A percentile compares a stretch with the other conserved stretches of the same genome.
phyloP scores from a whole-genome alignment of 2,113 vertebrate genomes.

The Ophthalmotilapia sp. region DNA sequence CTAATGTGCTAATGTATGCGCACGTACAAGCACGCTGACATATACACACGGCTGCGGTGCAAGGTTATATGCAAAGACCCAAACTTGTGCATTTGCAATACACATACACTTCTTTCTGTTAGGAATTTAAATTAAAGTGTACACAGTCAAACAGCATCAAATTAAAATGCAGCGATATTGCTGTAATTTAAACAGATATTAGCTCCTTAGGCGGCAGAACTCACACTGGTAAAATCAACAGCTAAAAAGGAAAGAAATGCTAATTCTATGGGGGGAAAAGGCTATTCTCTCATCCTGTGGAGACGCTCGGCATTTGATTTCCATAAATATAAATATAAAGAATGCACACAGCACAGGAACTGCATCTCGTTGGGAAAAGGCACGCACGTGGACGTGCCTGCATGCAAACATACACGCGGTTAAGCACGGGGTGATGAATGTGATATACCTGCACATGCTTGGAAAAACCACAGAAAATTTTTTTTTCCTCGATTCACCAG shows the following conservation, averaged over 20 bases:
- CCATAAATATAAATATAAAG: slow-evolving; percentile 59
- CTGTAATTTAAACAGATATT: slow-evolving; percentile 60
- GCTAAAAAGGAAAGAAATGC: slow-evolving; percentile 48
- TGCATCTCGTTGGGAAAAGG: not conserved
- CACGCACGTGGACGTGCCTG: not conserved
- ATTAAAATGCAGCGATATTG: slow-evolving; percentile 55
- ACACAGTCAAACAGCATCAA: slow-evolving; percentile 39
- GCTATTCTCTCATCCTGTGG: slow-evolving; percentile 32
- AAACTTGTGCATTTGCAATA: slow-evolving; percentile 24
- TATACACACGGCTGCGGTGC: not conserved
- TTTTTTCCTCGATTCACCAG: not conserved
- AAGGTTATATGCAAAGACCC: slow-evolving; percentile 31
- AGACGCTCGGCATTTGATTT: slow-evolving; percentile 34
- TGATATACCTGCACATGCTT: not conserved
- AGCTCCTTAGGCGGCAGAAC: slow-evolving; percentile 51
- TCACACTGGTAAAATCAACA: slow-evolving; percentile 56
- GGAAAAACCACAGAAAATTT: not conserved
- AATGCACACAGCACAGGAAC: slow-evolving; percentile 30
- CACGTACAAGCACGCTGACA: not conserved
- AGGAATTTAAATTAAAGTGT: slow-evolving; percentile 39
- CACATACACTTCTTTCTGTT: slow-evolving; percentile 18
- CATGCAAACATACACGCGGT: not conserved
- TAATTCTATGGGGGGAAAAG: slow-evolving; percentile 14
- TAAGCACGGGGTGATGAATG: not conserved
- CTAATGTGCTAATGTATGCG: not conserved